Evolutionary conservation across 1,140 invertebrate species (phyloP).

Genomic region (Drosophila trapezifrons): DNA sequence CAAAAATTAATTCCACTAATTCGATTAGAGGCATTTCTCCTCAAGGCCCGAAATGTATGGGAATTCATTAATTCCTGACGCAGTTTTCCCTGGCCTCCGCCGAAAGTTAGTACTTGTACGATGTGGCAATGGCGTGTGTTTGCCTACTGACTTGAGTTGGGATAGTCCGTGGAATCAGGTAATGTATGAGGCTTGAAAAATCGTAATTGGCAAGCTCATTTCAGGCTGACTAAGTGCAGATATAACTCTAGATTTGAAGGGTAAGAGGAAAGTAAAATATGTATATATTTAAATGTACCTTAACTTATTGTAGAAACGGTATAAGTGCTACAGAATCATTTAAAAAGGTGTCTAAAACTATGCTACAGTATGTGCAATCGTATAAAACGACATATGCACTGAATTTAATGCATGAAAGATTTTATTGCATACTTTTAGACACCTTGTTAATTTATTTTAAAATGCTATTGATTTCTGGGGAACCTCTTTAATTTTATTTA

Average conservation of each 20-base stretch:
- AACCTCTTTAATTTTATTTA: too few relatives aligned
- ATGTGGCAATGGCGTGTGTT: slow-evolving; percentile 69
- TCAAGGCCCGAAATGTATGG: slow-evolving; percentile 35
- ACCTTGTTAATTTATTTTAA: too few relatives aligned
- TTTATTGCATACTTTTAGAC: too few relatives aligned
- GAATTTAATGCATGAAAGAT: too few relatives aligned
- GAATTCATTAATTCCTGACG: slow-evolving; percentile 71
- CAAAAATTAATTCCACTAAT: slow-evolving; percentile 84
- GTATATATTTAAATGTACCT: too few relatives aligned
- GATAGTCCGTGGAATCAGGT: slow-evolving; percentile 19
- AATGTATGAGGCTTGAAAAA: slow-evolving; percentile 48
- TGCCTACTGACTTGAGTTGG: slow-evolving; percentile 16
- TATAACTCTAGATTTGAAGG: slow-evolving; percentile 10
- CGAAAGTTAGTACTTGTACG: slow-evolving; percentile 24
- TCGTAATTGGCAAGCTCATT: slow-evolving; percentile 47
- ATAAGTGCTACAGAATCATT: too few relatives aligned
- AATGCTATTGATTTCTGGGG: too few relatives aligned
- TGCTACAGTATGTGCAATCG: too few relatives aligned
- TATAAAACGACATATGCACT: too few relatives aligned
- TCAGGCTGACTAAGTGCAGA: slow-evolving; percentile 23
- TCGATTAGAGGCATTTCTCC: slow-evolving; percentile 73
- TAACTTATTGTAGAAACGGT: too few relatives aligned
- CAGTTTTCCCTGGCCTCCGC: slow-evolving; percentile 14
- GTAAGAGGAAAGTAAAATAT: not conserved
- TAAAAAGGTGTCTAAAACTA: too few relatives aligned